Percentiles rank a stretch among this genome's conserved stretches.
Conservation (phyloP, 2,888 invertebrate genomes). For the Pammene fasciana region DNA sequence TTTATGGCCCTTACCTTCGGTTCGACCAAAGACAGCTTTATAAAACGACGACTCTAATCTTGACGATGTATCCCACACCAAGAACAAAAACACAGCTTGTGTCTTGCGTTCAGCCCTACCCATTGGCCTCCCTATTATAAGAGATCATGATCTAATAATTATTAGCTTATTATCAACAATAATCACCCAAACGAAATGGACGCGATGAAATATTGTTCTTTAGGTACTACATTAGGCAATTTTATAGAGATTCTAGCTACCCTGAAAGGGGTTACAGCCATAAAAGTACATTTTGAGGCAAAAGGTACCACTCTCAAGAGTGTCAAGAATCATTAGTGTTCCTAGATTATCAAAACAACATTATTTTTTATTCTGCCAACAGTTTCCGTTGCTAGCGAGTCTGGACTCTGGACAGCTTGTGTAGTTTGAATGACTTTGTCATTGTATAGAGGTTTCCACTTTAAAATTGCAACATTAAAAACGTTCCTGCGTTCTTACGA, state of each 20-base stretch:
- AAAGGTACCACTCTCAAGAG: neutral
- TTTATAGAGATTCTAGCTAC: conserved; percentile 58
- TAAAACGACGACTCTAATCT: neutral
- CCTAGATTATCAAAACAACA: neutral
- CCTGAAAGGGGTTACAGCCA: conserved; percentile 58
- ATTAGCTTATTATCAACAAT: conserved; percentile 50
- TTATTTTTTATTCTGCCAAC: neutral
- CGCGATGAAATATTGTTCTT: conserved; percentile 68
- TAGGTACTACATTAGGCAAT: conserved; percentile 60
- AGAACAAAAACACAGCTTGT: conserved; percentile 13
- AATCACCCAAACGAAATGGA: conserved; percentile 70
- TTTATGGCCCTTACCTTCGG: too few species aligned
- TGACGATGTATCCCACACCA: neutral
- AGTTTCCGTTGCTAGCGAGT: neutral
- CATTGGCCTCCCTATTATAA: conserved; percentile 23
- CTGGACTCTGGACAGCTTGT: neutral
- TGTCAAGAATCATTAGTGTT: neutral
- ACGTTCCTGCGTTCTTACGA: too few species aligned
- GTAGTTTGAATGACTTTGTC: too few species aligned
- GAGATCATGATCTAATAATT: conserved; percentile 42
- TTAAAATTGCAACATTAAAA: too few species aligned
- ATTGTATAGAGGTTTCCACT: too few species aligned
- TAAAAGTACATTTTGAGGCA: conserved; percentile 1
- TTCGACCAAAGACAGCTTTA: neutral
- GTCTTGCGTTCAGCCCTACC: conserved; percentile 8